These are phyloP conservation scores for Malurus alboscapulatus DNA, from an alignment of 2,113 vertebrate genomes.

Conservation along the genomic window DNA sequence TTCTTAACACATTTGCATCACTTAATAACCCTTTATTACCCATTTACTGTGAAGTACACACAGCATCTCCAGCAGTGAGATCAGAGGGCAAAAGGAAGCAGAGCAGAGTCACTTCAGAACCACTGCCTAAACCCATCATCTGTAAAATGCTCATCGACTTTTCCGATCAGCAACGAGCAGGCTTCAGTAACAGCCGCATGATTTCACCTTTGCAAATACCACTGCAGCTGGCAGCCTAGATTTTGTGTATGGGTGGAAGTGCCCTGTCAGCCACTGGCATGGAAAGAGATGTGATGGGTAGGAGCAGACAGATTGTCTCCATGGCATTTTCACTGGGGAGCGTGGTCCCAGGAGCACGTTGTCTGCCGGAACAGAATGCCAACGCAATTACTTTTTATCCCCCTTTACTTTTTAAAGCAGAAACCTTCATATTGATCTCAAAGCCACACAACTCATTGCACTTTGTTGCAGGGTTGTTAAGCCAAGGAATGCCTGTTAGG, in stretches of 20 bases:
- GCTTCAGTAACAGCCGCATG: neutral
- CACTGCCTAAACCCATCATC: neutral
- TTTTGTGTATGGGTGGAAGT: neutral
- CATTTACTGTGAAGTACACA: neutral
- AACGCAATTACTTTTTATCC: neutral
- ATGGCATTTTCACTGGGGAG: neutral
- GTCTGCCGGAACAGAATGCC: neutral
- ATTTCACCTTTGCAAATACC: constrained; percentile 44
- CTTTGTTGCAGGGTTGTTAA: neutral
- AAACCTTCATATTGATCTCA: neutral
- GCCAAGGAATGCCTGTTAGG: neutral
- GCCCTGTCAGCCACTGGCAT: neutral
- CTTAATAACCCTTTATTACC: constrained; percentile 9
- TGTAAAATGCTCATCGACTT: neutral
- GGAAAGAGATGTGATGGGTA: constrained; percentile 31
- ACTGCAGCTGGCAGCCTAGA: neutral
- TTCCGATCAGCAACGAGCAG: neutral
- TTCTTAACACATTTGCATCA: neutral
- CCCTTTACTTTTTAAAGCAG: neutral
- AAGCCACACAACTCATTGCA: neutral
- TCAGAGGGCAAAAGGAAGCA: neutral
- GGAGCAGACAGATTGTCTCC: constrained; percentile 1
- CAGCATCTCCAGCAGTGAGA: neutral
- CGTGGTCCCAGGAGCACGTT: fast-evolving
- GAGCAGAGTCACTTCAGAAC: neutral